These are phyloP conservation scores for Thaumatotibia leucotreta DNA, from an alignment of 1,140 invertebrate genomes.

Conservation along the genomic window DNA sequence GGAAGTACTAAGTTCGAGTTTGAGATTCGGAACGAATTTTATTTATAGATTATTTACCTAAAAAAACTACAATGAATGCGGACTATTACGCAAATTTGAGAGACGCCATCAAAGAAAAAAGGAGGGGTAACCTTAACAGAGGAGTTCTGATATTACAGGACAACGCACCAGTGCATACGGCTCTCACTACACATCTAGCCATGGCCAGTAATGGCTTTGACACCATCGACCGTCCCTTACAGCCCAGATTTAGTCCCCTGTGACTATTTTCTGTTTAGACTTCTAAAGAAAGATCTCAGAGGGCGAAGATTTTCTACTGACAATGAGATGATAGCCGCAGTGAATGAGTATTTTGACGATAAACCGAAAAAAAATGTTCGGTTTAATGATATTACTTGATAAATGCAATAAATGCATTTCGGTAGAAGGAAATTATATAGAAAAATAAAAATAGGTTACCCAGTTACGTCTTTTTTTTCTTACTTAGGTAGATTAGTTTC, in stretches of 20 bases:
- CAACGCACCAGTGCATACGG: slow-evolving; percentile 23
- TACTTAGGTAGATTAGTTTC: too few relatives aligned
- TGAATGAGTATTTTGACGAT: neutral
- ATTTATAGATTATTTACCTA: slow-evolving; percentile 23
- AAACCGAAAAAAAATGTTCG: neutral
- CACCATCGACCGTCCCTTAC: neutral
- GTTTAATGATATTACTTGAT: neutral
- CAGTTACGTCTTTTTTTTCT: too few relatives aligned
- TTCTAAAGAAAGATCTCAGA: neutral
- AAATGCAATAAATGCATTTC: neutral
- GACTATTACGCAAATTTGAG: slow-evolving; percentile 21
- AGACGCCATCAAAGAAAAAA: slow-evolving; percentile 19
- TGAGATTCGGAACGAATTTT: slow-evolving; percentile 21
- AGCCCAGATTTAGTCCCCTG: neutral
- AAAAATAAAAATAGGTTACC: too few relatives aligned
- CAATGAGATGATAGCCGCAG: neutral
- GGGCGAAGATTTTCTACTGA: neutral
- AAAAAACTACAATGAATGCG: slow-evolving; percentile 23
- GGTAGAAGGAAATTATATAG: neutral
- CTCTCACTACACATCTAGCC: neutral
- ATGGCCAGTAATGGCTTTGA: neutral
- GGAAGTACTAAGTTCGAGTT: slow-evolving; percentile 14
- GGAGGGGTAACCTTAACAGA: slow-evolving; percentile 16
- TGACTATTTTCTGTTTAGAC: neutral
- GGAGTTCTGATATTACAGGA: slow-evolving; percentile 19